phyloP scores from a whole-genome alignment of 2,888 invertebrate genomes.

The Trisateles emortualis region DNA sequence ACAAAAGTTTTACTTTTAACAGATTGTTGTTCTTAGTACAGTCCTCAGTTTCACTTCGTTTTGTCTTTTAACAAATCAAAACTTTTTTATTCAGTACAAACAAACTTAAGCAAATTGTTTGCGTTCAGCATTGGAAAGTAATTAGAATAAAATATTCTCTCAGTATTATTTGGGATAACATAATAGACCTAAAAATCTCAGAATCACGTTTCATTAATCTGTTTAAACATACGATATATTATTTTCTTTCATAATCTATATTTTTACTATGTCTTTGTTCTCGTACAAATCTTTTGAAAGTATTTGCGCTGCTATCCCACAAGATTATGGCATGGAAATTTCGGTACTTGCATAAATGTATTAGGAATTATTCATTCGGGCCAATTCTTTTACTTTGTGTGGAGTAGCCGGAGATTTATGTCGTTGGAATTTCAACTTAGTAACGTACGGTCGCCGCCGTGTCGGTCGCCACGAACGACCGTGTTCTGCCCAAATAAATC shows the following conservation, averaged over 20 bases:
- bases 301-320: slow-evolving; percentile 45
- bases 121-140: slow-evolving; percentile 21
- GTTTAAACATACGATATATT: slow-evolving; percentile 26
- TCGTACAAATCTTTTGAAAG: slow-evolving; percentile 42
- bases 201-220: slow-evolving; percentile 23
- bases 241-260: slow-evolving; percentile 24
- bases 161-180: slow-evolving; percentile 6
- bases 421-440: slow-evolving; percentile 70
- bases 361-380: slow-evolving; percentile 70
- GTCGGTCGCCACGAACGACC: slow-evolving; percentile 41
- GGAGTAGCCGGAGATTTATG: slow-evolving; percentile 74
- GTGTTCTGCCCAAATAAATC: slow-evolving; percentile 67
- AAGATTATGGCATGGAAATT: slow-evolving; percentile 53
- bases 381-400: slow-evolving; percentile 65
- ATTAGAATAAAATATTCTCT: slow-evolving; percentile 15
- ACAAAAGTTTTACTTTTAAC: slow-evolving; percentile 55
- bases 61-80: slow-evolving; percentile 61
- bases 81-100: slow-evolving; percentile 56
- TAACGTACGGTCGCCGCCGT: slow-evolving; percentile 59
- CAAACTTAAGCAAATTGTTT: slow-evolving; percentile 29
- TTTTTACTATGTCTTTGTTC: slow-evolving; percentile 23
- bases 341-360: slow-evolving; percentile 61
- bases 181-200: slow-evolving; percentile 7
- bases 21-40: slow-evolving; percentile 54
- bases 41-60: slow-evolving; percentile 39